Percentiles rank a stretch among this genome's conserved stretches.
These are phyloP conservation scores for Elysia chlorotica DNA, from an alignment of 1,140 invertebrate species.

Conservation along the genomic window DNA sequence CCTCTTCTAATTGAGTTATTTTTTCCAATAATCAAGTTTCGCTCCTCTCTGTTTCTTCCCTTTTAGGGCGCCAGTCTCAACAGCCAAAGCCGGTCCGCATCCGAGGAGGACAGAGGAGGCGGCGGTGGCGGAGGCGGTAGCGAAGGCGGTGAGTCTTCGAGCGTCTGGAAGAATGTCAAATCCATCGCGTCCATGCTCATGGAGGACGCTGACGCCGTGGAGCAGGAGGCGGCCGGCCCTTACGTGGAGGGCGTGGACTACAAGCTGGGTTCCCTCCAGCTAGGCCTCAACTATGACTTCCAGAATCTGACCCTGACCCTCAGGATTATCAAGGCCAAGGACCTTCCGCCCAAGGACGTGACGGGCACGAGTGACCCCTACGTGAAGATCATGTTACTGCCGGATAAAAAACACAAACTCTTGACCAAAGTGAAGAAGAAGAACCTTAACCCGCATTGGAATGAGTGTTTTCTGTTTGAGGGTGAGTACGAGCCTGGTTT, in stretches of 20 bases:
- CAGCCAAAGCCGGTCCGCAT: slow-evolving; percentile 37
- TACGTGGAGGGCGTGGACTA: slow-evolving; percentile 52
- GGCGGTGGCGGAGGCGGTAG: slow-evolving; percentile 21
- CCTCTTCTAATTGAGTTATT: too few relatives aligned
- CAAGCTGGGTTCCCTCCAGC: slow-evolving; percentile 74
- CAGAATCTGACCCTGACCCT: slow-evolving; percentile 91
- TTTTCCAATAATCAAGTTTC: not conserved
- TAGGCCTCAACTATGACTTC: slow-evolving; percentile 94
- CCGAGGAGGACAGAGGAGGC: slow-evolving; percentile 31
- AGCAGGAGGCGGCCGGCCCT: slow-evolving; percentile 33
- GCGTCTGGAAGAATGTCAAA: slow-evolving; percentile 29
- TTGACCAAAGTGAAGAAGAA: slow-evolving; percentile 96
- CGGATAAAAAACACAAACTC: slow-evolving; percentile 95
- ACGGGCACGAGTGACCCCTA: slow-evolving; percentile 81
- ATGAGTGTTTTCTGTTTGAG: slow-evolving; percentile 98
- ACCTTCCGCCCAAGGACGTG: slow-evolving; percentile 91
- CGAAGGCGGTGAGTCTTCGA: slow-evolving; percentile 19
- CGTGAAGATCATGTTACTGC: slow-evolving; percentile 81
- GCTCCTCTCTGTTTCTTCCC: not conserved
- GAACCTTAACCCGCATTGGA: slow-evolving; percentile 95
- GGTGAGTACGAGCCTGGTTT: slow-evolving; percentile 67
- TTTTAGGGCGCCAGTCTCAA: slow-evolving; percentile 32
- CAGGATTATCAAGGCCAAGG: slow-evolving; percentile 75
- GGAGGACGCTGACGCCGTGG: slow-evolving; percentile 46
- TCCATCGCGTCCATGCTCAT: slow-evolving; percentile 53